A percentile compares a stretch with the other conserved stretches of the same genome.
Conservation (phyloP, 2,113 vertebrate genomes). For the Amazona guildingii region DNA sequence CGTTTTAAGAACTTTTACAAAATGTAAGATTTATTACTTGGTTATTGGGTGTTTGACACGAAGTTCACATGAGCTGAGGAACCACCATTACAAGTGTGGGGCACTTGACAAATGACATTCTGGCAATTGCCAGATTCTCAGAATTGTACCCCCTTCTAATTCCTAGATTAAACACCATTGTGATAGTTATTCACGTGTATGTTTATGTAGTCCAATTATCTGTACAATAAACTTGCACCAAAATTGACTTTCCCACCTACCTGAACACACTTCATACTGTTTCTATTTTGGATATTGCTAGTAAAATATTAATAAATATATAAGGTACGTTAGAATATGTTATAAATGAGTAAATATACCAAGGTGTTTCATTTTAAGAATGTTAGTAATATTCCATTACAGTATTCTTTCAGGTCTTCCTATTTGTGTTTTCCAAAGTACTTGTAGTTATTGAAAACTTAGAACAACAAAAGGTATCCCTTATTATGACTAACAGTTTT, state of each 20-base stretch:
- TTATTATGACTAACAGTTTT: neutral
- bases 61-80: neutral
- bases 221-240: neutral
- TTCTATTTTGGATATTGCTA: neutral
- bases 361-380: neutral
- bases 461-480: neutral
- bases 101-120: neutral
- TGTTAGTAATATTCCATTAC: neutral
- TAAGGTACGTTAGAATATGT: neutral
- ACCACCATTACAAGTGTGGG: neutral
- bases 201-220: neutral
- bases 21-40: neutral
- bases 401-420: neutral
- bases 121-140: neutral
- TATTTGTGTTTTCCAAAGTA: neutral
- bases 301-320: neutral
- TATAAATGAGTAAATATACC: neutral
- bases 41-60: neutral
- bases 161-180: neutral
- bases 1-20: neutral
- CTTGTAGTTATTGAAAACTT: neutral
- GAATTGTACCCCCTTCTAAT: neutral
- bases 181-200: neutral
- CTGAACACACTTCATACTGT: neutral
- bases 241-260: neutral